phyloP scores from a whole-genome alignment of 30 jellyfish, hydroid and myxozoan genomes.

The Aurelia coerulea region DNA sequence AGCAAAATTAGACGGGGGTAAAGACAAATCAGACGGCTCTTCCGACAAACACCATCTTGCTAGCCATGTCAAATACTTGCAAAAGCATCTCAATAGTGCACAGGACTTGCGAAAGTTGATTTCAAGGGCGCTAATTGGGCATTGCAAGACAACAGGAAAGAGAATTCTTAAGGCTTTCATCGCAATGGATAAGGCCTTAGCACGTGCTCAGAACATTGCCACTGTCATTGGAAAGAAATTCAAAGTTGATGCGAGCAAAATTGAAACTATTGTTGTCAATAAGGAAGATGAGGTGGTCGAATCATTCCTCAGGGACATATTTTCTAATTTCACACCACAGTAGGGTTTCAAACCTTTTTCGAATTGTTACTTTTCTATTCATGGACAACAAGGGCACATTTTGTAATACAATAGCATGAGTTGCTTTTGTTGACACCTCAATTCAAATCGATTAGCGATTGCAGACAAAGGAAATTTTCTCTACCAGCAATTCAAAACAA shows the following conservation, averaged over 20 bases:
- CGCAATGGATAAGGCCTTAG: conserved; percentile 98
- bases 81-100: conserved; percentile 88
- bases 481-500: too few relatives aligned
- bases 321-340: conserved; percentile 71
- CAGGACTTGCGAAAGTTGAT: conserved; percentile 90
- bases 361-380: too few relatives aligned
- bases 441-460: too few relatives aligned
- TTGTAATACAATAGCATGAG: too few relatives aligned
- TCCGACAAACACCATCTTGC: conserved; percentile 43
- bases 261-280: conserved; percentile 82
- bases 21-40: not conserved
- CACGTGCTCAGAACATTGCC: conserved; percentile 98
- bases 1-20: conserved; percentile 4
- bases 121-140: conserved; percentile 93
- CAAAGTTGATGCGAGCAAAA: conserved; percentile 80
- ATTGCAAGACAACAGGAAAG: conserved; percentile 97
- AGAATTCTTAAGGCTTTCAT: conserved; percentile 92
- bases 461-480: too few relatives aligned
- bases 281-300: conserved; percentile 99
- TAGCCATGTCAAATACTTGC: conserved; percentile 79
- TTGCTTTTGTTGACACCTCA: too few relatives aligned
- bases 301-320: conserved; percentile 92
- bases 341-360: too few relatives aligned
- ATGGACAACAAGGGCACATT: too few relatives aligned
- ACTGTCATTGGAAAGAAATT: conserved; percentile 94